Percentiles rank a stretch among this genome's conserved stretches.
phyloP scores from a whole-genome alignment of 2,888 invertebrate species.

The Acronicta psi region DNA sequence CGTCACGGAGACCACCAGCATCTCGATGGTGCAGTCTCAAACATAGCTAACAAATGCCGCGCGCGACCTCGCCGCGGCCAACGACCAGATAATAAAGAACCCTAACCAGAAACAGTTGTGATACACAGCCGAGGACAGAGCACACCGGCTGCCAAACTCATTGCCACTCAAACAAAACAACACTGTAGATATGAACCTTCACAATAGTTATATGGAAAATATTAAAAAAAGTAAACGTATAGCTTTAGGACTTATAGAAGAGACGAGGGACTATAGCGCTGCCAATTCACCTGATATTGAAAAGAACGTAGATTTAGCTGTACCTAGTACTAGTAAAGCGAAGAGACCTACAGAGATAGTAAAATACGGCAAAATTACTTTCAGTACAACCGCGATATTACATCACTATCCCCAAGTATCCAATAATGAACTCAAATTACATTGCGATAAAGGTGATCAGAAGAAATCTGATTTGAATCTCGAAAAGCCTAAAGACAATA shows the following conservation, averaged over 20 bases:
- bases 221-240: constrained; percentile 78
- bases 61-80: constrained; percentile 81
- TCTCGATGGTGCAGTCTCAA: constrained; percentile 91
- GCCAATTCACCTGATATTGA: constrained; percentile 63
- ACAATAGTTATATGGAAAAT: constrained; percentile 84
- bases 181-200: constrained; percentile 82
- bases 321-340: constrained; percentile 76
- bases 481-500: constrained; percentile 74
- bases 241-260: constrained; percentile 81
- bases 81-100: constrained; percentile 70
- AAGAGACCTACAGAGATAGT: constrained; percentile 78
- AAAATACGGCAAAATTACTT: constrained; percentile 84
- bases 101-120: constrained; percentile 84
- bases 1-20: constrained; percentile 92
- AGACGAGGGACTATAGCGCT: constrained; percentile 77
- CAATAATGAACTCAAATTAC: constrained; percentile 59
- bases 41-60: constrained; percentile 91
- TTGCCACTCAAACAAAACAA: constrained; percentile 84
- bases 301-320: constrained; percentile 67
- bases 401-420: constrained; percentile 84
- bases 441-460: constrained; percentile 57
- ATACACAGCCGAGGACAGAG: constrained; percentile 83
- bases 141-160: constrained; percentile 81
- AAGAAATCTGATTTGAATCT: constrained; percentile 77
- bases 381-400: constrained; percentile 83